These are phyloP conservation scores for Clusia tigrina DNA, from an alignment of 2,888 invertebrate genomes.

Conservation along the genomic window DNA sequence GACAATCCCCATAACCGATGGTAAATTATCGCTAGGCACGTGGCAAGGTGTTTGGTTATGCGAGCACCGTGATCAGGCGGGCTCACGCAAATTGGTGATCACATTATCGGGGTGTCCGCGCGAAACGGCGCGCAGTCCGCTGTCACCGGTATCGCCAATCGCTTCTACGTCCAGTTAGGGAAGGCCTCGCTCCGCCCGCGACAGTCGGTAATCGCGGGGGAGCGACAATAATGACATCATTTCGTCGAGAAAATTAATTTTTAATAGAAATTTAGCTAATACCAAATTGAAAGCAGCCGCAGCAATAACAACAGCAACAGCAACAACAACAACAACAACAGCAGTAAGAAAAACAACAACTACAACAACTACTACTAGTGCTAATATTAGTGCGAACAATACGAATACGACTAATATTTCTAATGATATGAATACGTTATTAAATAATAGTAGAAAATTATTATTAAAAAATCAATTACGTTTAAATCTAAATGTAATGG, in stretches of 20 bases:
- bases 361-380: slow-evolving; percentile 10
- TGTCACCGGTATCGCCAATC: slow-evolving; percentile 84
- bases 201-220: slow-evolving; percentile 66
- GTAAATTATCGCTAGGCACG: slow-evolving; percentile 92
- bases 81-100: slow-evolving; percentile 87
- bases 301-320: slow-evolving; percentile 32
- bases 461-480: slow-evolving; percentile 56
- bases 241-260: slow-evolving; percentile 65
- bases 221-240: slow-evolving; percentile 66
- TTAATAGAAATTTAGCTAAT: slow-evolving; percentile 64
- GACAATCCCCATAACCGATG: slow-evolving; percentile 95
- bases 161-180: slow-evolving; percentile 94
- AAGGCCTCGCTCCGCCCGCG: slow-evolving; percentile 71
- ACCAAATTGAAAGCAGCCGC: slow-evolving; percentile 57
- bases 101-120: slow-evolving; percentile 90
- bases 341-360: slow-evolving; percentile 42
- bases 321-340: slow-evolving; percentile 39
- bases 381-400: slow-evolving; percentile 29
- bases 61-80: slow-evolving; percentile 96
- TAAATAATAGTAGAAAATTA: slow-evolving; percentile 46
- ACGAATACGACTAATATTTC: slow-evolving; percentile 28
- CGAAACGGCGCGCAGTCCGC: slow-evolving; percentile 84
- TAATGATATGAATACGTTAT: slow-evolving; percentile 40
- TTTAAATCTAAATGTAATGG: slow-evolving; percentile 54
- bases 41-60: slow-evolving; percentile 99